Evolutionary conservation across 1,140 invertebrate genomes (phyloP), one percentile per base, ranked within the genome.

Genomic region (Drosophila busckii): DNA sequence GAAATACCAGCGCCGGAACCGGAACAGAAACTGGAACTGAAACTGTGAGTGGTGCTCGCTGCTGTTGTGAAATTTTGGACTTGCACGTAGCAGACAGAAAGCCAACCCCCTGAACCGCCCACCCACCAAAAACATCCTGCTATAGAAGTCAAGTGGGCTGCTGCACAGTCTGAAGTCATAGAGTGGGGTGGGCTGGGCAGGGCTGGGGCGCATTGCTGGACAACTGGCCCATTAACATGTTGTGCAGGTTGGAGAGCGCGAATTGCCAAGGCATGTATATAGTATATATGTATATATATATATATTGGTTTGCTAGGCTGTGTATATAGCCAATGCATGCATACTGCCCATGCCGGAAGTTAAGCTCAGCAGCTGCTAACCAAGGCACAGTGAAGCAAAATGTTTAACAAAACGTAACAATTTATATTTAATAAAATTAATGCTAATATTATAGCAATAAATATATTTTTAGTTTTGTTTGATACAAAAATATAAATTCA

Each of bases 171-270:
- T n/a, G n/a, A n/a, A n/a, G n/a, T n/a, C n/a, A n/a, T n/a, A n/a
- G n/a, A n/a, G n/a, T n/a, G n/a, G n/a, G n/a, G n/a, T n/a, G n/a
- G n/a, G n/a, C n/a, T n/a, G n/a, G n/a, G n/a, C n/a, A n/a, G n/a
- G n/a, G n/a, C n/a, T n/a, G 35, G 35, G 13, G 29, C 23, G 23
- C 23, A 16, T 49, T 58, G 59, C 60, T 63, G 71, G 46, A 64
- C 64, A 56, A 45, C 52, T 49, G 61, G 62, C 71, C 50, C 59
- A 76, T 78, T 76, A 78, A 76, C 71, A 76, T 76, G 71, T 78
- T 71, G 62, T 67, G 73, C 71, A 70, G 71, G 70, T 76, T 78
- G 66, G 49, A n/a, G n/a, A n/a, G n/a, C n/a, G n/a, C 26, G 31
- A 56, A 52, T 53, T 65, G 34, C 35, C 17, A 35, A 42, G 54